Evolutionary conservation across 2,113 vertebrate genomes (phyloP).

Genomic region (Panurus biarmicus): DNA sequence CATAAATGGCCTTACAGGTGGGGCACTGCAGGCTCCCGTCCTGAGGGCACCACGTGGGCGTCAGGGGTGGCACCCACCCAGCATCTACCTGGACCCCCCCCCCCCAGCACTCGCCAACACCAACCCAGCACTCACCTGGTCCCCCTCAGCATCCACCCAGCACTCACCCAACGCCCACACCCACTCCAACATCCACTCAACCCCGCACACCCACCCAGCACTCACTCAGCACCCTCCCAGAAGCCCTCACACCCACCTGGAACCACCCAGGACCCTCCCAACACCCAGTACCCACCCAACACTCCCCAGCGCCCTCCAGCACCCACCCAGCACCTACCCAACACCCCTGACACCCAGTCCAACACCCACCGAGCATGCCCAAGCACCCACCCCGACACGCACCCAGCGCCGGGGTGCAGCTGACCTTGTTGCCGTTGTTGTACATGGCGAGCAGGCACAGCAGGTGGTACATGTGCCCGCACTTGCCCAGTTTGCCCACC

Average conservation of each 20-base stretch:
- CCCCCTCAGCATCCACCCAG: too few species aligned
- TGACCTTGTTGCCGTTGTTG: conserved; percentile 93
- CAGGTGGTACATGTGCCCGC: conserved; percentile 95
- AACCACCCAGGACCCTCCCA: too few species aligned
- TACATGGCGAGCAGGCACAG: conserved; percentile 98
- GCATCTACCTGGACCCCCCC: not conserved
- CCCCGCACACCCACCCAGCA: too few species aligned
- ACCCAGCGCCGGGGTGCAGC: fast-evolving
- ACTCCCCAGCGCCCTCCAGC: too few species aligned
- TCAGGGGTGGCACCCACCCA: not conserved
- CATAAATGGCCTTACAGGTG: conserved; percentile 95
- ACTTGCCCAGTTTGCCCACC: conserved; percentile 93
- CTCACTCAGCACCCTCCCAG: too few species aligned
- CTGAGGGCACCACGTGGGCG: conserved; percentile 18
- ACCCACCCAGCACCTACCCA: too few species aligned
- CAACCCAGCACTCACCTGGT: not conserved
- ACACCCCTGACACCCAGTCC: too few species aligned
- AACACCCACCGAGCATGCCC: not conserved
- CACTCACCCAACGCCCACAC: too few species aligned
- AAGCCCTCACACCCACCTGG: too few species aligned
- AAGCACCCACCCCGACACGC: too few species aligned
- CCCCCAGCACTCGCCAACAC: fast-evolving
- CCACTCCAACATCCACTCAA: too few species aligned
- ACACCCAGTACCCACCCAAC: too few species aligned
- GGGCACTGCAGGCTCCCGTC: conserved; percentile 96